Evolutionary conservation across 2,113 vertebrate species (phyloP).

Genomic region (Limanda limanda): DNA sequence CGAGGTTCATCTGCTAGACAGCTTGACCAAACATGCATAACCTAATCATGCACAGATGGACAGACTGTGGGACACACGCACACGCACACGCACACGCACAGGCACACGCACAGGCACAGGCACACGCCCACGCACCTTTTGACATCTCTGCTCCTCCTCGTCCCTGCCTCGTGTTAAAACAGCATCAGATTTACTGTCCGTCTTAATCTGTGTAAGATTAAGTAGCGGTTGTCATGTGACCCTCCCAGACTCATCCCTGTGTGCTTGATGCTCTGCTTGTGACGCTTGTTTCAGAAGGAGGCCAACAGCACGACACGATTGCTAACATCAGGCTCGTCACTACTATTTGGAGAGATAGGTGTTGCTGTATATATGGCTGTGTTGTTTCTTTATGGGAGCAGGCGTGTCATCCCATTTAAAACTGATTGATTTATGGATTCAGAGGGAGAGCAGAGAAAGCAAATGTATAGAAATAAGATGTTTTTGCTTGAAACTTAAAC

Average conservation of each 20-base stretch:
- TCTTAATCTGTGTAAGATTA: constrained; percentile 45
- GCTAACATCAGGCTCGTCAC: background rate
- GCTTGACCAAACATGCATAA: constrained; percentile 34
- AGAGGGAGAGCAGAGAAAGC: background rate
- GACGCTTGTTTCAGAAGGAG: background rate
- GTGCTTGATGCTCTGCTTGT: too few relatives aligned
- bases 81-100: constrained; percentile 1
- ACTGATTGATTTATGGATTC: background rate
- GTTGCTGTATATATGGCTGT: background rate
- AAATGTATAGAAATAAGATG: too few relatives aligned
- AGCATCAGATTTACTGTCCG: constrained; percentile 6
- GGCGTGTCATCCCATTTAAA: background rate
- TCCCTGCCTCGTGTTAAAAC: constrained; percentile 1
- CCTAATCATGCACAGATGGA: constrained; percentile 36
- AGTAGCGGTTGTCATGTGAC: constrained; percentile 31
- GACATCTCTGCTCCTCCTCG: background rate
- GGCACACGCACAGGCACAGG: background rate
- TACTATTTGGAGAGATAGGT: background rate
- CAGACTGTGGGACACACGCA: constrained; percentile 10
- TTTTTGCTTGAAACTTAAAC: too few relatives aligned
- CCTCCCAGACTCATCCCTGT: background rate
- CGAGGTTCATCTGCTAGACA: constrained; percentile 12
- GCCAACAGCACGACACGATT: background rate
- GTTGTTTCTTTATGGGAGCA: background rate
- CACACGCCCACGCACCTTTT: constrained; percentile 3